Evolutionary conservation across 1,140 invertebrate genomes (phyloP), one percentile per base, ranked within the genome.

Genomic region (Lordiphosa stackelbergi): DNA sequence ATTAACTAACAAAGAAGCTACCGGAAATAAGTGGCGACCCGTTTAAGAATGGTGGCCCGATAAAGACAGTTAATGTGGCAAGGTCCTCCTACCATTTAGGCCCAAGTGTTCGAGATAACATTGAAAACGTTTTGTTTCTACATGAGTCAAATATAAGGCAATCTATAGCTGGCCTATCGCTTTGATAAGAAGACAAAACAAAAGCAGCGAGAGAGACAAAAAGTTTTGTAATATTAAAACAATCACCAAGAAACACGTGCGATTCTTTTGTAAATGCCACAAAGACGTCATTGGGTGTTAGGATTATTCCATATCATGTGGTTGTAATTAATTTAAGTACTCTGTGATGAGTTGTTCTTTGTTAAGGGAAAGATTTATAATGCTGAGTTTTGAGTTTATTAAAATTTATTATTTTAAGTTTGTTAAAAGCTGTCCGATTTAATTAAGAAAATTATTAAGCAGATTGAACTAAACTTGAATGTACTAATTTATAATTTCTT

Each of bases 1-100:
- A 34, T 45, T 48, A 16, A 16, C 9, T 22, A 12, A 8, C n/a
- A 35, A 48, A 46, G 13, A 42, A 35, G 48, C 69, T 57, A 64
- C 64, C 73, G 73, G 73, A 77, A 78, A 77, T 69, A 57, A 53
- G 31, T n/a, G n/a, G 38, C 52, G 53, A 66, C 31, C 35, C 37
- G 72, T 43, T 58, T 43, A 47, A 19, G 19, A 40, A 56, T 31
- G 19, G 28, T 7, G 34, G 6, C 36, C 41, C 64, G 66, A 74
- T 74, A 74, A 74, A 51, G 40, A 35, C 53, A 58, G 38, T 49
- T 57, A 66, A 47, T 51, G 52, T 45, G 47, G 28, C 38, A 57
- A 66, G 64, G 64, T 66, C 53, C 61, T 65, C 53, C 9, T 5
- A 11, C 11, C 31, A 3, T 12, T 34, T 7, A 48, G 36, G 56